Evolutionary conservation across 2,797 vertebrate genomes (phyloP).

Genomic region (Siniperca obscura): DNA sequence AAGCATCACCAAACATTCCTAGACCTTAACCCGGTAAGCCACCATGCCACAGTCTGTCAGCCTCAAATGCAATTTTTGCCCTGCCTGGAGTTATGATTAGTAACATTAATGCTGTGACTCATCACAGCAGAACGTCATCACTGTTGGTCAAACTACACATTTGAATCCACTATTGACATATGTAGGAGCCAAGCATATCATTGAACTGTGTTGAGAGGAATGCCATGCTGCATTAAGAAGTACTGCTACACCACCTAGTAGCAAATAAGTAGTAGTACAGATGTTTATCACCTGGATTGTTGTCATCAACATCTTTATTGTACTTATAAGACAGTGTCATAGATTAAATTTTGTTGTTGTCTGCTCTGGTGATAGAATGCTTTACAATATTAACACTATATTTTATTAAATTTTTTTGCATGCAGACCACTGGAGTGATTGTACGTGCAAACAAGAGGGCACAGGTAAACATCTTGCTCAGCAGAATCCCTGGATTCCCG

Average conservation of each 20-base stretch:
- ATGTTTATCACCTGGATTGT: neutral
- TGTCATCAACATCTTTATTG: neutral
- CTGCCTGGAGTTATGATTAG: conserved; percentile 7
- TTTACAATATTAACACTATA: neutral
- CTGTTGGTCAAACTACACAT: neutral
- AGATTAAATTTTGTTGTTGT: neutral
- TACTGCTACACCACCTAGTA: conserved; percentile 56
- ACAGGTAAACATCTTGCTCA: conserved; percentile 83
- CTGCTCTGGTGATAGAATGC: neutral
- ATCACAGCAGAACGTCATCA: neutral
- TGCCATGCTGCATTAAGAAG: neutral
- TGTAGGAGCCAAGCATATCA: neutral
- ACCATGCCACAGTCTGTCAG: neutral
- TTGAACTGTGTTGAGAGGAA: neutral
- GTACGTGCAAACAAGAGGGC: conserved; percentile 86
- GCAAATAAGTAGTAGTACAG: neutral
- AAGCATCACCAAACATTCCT: conserved; percentile 86
- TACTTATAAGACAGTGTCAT: neutral
- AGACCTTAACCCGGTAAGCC: conserved; percentile 86
- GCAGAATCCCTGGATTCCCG: conserved; percentile 73
- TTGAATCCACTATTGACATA: neutral
- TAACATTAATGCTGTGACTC: neutral
- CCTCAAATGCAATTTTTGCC: neutral
- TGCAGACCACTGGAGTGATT: conserved; percentile 85
- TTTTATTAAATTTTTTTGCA: conserved; percentile 1